Base-by-base conservation (phyloP, 2,113 vertebrate species). In the Tympanuchus pallidicinctus region DNA sequence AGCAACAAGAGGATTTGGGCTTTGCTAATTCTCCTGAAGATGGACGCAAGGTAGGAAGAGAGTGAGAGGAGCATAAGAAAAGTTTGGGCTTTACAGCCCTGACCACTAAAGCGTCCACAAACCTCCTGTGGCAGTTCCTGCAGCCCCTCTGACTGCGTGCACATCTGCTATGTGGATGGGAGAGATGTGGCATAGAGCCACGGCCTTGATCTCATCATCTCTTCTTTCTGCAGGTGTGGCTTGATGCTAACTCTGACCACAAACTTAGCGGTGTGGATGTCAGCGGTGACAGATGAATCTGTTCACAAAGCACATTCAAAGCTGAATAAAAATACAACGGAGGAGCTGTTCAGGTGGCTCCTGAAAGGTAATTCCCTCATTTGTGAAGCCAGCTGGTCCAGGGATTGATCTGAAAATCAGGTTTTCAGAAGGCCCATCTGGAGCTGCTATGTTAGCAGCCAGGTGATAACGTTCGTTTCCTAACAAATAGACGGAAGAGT, bases 241-340 rank as follows among this genome's bases (percentile, higher is more conserved):
- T 95, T 99, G 88, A 99, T 99, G 99, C 96, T 99, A 63, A 99
- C 98, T 0, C 97, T 99, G 72, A 98, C 98, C 52, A 99, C 99
- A 82, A 99, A 99, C 96, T 92, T 99, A 21, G 97, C 99, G 0
- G 79, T 99, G 89, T 99, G 99, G 99, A 99, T 99, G 98, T 97
- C 97, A 0, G 97, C 97, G 1, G 99, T 99, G 59, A 99, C 99
- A 4, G 99, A 99, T 1, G 99, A 99, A 93, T 99, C 99, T 0
- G 72, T 99, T 30, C 99, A 99, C 94, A 98, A 99, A 94, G 98
- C 98, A 1, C 92, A 86, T 28, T 30, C 95, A 43, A 96, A 97
- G 71, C 11, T 95, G 79, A 95, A 93, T 92, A 96, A 96, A 59
- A 96, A 93, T 1, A 3, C 13, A 27, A 96, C 94, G 54, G 90